phyloP scores from a whole-genome alignment of 2,888 invertebrate species.

The Deilephila elpenor region DNA sequence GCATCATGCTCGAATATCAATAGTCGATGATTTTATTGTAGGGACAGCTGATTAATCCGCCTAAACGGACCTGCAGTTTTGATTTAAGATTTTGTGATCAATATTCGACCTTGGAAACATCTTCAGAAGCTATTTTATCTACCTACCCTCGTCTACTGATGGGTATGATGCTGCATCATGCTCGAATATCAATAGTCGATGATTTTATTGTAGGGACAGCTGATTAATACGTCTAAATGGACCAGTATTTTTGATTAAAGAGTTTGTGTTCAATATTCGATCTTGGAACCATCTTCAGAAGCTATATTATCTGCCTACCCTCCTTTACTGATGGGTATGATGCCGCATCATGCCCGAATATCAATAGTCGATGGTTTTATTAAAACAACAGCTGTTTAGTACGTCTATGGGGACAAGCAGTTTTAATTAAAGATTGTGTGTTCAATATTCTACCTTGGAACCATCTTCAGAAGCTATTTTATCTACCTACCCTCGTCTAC shows the following conservation, averaged over 20 bases:
- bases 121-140: background rate
- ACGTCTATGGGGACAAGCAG: background rate
- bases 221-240: no score
- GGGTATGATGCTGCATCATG: no score
- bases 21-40: no score
- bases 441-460: background rate
- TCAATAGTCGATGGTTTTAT: no score
- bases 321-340: no score
- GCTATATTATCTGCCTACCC: background rate
- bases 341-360: no score
- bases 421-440: background rate
- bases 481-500: background rate
- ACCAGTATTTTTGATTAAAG: background rate
- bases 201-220: no score
- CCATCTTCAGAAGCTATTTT: background rate
- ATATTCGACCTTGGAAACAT: background rate
- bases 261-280: background rate
- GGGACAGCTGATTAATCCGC: no score
- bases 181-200: no score
- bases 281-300: background rate
- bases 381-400: no score
- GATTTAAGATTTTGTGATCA: background rate
- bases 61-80: background rate
- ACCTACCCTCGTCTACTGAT: no score
- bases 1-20: no score